Percentiles rank a stretch among this genome's conserved stretches.
Conservation (phyloP, 2,888 invertebrate species). For the Doris montereyensis region DNA sequence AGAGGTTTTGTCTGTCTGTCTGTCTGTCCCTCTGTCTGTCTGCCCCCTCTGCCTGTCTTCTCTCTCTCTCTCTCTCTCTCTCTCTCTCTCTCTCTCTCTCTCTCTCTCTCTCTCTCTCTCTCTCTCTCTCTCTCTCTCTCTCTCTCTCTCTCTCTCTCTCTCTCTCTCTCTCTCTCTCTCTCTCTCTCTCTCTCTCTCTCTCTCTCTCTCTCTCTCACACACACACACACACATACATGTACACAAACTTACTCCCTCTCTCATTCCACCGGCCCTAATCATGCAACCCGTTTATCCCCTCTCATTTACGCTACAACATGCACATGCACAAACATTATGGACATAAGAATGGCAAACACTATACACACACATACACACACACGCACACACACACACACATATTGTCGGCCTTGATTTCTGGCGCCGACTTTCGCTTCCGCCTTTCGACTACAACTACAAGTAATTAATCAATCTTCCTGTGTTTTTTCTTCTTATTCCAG, state of each 20-base stretch:
- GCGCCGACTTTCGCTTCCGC: neutral
- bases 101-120: neutral
- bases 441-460: neutral
- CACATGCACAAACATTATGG: too few species aligned
- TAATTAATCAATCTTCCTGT: too few species aligned
- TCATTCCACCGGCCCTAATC: neutral
- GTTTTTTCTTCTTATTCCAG: too few species aligned
- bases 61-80: neutral
- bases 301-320: too few species aligned
- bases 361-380: conserved; percentile 9
- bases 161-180: conserved; percentile 29
- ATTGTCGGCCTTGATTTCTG: neutral
- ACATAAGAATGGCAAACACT: neutral
- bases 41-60: neutral
- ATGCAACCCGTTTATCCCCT: too few species aligned
- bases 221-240: neutral
- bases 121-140: conserved; percentile 1
- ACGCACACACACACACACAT: conserved; percentile 13
- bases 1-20: too few species aligned
- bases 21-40: neutral
- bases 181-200: conserved; percentile 21
- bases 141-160: conserved; percentile 25
- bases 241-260: neutral
- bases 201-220: neutral
- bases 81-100: neutral